Evolutionary conservation across 2,888 invertebrate species (phyloP), one percentile per base, ranked within the genome.

Genomic region (Vesta saturnalis): DNA sequence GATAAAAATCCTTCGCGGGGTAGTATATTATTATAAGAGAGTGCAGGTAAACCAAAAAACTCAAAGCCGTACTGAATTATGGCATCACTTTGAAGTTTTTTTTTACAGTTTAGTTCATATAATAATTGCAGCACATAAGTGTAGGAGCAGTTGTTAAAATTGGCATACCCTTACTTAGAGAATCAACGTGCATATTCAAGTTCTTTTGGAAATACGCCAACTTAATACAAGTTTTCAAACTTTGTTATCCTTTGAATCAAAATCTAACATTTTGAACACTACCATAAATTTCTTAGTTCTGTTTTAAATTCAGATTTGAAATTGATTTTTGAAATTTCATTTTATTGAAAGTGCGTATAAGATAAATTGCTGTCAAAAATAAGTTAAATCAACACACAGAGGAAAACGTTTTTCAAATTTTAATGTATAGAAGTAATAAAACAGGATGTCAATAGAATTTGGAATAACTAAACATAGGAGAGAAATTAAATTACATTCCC

Each of bases 401-500:
- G n/a, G 12, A n/a, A 39, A 39, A 39, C 39, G 35, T 56, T 23
- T 56, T 56, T 56, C 22, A 56, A 52, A 52, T 52, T 19, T 52
- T 21, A 52, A 52, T 52, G n/a, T n/a, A 19, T 19, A 10, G 6
- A 52, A 52, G 19, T n/a, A 47, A 47, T 47, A 65, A 65, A 65
- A 60, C 35, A 8, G 4, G 23, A 23, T 23, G 60, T 65, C 65
- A 60, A 64, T 65, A 60, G 60, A 66, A 60, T 56, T 10, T 47
- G 43, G 35, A 63, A 43, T 56, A 60, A 64, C 43, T 56, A 55
- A 68, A 64, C 55, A 60, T 47, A 63, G 49, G 64, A 63, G 14
- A 23, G 72, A 73, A 76, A 74, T 74, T 72, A 70, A 70, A 67
- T 72, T 72, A 72, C 69, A 70, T 73, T 72, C 73, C 73, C 76